Base-by-base conservation (phyloP, 2,888 invertebrate species). In the Fissipunctia ypsillon region DNA sequence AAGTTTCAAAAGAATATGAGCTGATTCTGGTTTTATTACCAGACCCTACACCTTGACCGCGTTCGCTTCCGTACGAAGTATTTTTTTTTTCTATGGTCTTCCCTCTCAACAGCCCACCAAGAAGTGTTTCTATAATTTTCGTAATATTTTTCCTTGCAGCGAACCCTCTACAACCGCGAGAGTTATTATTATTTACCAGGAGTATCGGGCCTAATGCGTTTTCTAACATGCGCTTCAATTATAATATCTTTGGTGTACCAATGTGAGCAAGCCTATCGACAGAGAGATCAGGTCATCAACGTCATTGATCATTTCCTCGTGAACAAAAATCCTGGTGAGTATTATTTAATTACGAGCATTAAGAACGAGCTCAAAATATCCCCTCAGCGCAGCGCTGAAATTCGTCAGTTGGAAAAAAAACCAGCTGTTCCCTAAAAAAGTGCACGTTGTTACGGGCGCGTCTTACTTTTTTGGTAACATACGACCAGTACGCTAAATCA, bases 251-350 rank as follows among this genome's bases (percentile, higher is more conserved):
- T 95, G 43, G 92, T 93, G 19, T 66, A 85, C n/a, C 91, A 93
- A 69, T 93, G 94, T 70, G 94, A 94, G 80, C 88, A 84, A 16
- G 88, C 88, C 6, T 95, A 95, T 80, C 83, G 86, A 10, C 89
- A 94, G 73, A 86, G 88, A 41, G 90, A 92, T 4, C 87, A 89
- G n/a, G 89, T 94, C 16, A 80, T 93, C 25, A 84, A 84, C 25
- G 87, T 92, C 16, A 91, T 93, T 22, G 94, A 95, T 78, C 92
- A 93, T 75, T 75, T 93, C 2, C 88, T 94, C 16, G 73, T 93
- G 69, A 90, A 91, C 77, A 94, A 91, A 83, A 90, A 90, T 10
- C 90, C 92, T 31, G 89, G 95, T 94, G 88, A 90, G 73, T 14
- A 38, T 41, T 7, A 28, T 35, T 60, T 10, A 38, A 22, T 2